Conservation (phyloP, 1,140 invertebrate species). For the Anastrepha obliqua region DNA sequence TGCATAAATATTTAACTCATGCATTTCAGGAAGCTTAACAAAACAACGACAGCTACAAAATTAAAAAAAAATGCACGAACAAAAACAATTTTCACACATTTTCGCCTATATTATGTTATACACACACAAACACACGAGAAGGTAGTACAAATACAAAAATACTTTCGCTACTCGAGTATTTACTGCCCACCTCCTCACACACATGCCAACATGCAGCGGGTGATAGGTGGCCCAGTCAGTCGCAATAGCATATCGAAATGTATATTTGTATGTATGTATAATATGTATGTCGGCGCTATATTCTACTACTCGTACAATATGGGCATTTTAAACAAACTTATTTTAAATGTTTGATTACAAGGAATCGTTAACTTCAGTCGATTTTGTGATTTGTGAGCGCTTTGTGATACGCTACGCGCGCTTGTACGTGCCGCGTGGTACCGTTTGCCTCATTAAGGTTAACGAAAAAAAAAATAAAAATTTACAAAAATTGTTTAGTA, state of each 20-base stretch:
- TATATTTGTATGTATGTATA: background rate
- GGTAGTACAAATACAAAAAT: slow-evolving; percentile 11
- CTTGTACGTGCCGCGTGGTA: background rate
- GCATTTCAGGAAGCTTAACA: slow-evolving; percentile 7
- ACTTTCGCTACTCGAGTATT: background rate
- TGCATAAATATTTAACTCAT: slow-evolving; percentile 15
- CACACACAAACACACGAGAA: background rate
- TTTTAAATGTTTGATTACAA: slow-evolving; percentile 74
- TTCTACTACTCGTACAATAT: background rate
- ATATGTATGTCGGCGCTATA: background rate
- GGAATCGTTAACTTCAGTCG: slow-evolving; percentile 72
- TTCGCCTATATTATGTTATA: background rate
- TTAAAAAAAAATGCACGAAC: background rate
- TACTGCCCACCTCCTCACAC: background rate
- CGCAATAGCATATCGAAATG: background rate
- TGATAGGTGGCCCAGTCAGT: background rate
- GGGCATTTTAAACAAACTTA: slow-evolving; percentile 58
- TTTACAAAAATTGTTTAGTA: background rate
- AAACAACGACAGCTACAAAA: slow-evolving; percentile 1
- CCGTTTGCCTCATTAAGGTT: background rate
- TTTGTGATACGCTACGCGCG: slow-evolving; percentile 8
- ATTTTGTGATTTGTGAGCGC: slow-evolving; percentile 66
- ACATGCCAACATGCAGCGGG: background rate
- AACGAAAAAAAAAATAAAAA: background rate
- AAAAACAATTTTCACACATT: slow-evolving; percentile 27